phyloP scores from a whole-genome alignment of 2,888 invertebrate genomes.

The Ennomos quercinarius region DNA sequence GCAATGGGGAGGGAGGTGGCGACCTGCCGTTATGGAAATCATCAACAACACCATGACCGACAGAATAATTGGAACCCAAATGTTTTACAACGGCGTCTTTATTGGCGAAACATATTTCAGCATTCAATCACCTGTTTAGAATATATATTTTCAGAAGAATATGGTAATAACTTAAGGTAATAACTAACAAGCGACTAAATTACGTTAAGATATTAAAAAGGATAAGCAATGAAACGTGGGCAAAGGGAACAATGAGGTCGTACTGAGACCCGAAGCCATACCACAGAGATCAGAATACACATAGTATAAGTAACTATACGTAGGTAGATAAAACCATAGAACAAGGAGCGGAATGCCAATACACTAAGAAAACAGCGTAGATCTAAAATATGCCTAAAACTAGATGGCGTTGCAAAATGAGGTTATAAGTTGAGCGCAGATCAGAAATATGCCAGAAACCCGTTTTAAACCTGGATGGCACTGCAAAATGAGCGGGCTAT shows the following conservation, averaged over 20 bases:
- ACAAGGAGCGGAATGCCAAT: too few relatives aligned
- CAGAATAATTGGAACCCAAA: slow-evolving; percentile 33
- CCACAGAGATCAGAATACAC: too few relatives aligned
- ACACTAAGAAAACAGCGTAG: too few relatives aligned
- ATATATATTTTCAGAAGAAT: background rate
- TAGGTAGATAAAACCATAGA: too few relatives aligned
- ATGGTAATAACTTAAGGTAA: too few relatives aligned
- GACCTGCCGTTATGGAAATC: slow-evolving; percentile 32
- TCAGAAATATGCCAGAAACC: too few relatives aligned
- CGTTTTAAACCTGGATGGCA: too few relatives aligned
- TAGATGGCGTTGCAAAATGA: too few relatives aligned
- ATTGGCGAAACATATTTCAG: slow-evolving; percentile 22
- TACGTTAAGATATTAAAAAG: background rate
- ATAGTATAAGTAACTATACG: too few relatives aligned
- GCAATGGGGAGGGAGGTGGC: slow-evolving; percentile 1
- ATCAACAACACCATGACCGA: slow-evolving; percentile 36
- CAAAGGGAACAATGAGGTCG: slow-evolving; percentile 1
- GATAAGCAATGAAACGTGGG: background rate
- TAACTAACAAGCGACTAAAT: slow-evolving; percentile 5
- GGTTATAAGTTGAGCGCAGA: too few relatives aligned
- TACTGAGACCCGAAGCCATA: background rate
- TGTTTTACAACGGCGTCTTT: slow-evolving; percentile 30
- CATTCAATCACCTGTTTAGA: slow-evolving; percentile 3
- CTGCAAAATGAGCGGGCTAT: too few relatives aligned
- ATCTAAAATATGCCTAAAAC: too few relatives aligned